Evolutionary conservation across 1,140 invertebrate genomes (phyloP).

Genomic region (Trialeurodes vaporariorum): DNA sequence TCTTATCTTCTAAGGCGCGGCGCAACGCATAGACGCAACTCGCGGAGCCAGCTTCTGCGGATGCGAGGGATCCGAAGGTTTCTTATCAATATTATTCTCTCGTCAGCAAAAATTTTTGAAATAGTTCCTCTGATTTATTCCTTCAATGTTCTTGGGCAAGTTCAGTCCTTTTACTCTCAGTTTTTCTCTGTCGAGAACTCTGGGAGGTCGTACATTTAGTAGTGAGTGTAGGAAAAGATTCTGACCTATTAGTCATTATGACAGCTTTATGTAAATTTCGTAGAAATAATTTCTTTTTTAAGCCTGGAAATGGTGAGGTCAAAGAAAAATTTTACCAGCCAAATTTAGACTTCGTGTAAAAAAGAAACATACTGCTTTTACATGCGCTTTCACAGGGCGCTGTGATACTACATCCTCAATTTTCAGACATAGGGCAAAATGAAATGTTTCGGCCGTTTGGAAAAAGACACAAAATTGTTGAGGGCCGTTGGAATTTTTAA

Average conservation of each 20-base stretch:
- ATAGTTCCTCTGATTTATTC: too few species aligned
- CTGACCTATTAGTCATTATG: slow-evolving; percentile 19
- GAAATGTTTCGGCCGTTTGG: background rate
- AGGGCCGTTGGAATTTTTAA: background rate
- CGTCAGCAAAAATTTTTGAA: too few species aligned
- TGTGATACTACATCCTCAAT: slow-evolving; percentile 20
- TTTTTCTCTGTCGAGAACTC: too few species aligned
- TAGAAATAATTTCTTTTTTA: background rate
- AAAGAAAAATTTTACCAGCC: background rate
- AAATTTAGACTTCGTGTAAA: background rate
- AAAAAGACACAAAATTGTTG: background rate
- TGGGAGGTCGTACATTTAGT: too few species aligned
- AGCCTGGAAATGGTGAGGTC: background rate
- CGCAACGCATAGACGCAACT: too few species aligned
- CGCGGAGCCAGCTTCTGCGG: too few species aligned
- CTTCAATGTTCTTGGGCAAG: too few species aligned
- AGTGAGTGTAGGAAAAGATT: slow-evolving; percentile 18
- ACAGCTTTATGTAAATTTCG: slow-evolving; percentile 3
- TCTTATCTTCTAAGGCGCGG: too few species aligned
- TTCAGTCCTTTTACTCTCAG: too few species aligned
- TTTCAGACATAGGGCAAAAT: slow-evolving; percentile 17
- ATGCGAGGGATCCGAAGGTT: too few species aligned
- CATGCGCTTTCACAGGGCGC: slow-evolving; percentile 17
- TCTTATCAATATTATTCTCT: too few species aligned
- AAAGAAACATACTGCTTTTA: slow-evolving; percentile 17